Base-by-base conservation (phyloP, 2,797 vertebrate species). In the Dicrostonyx torquatus region DNA sequence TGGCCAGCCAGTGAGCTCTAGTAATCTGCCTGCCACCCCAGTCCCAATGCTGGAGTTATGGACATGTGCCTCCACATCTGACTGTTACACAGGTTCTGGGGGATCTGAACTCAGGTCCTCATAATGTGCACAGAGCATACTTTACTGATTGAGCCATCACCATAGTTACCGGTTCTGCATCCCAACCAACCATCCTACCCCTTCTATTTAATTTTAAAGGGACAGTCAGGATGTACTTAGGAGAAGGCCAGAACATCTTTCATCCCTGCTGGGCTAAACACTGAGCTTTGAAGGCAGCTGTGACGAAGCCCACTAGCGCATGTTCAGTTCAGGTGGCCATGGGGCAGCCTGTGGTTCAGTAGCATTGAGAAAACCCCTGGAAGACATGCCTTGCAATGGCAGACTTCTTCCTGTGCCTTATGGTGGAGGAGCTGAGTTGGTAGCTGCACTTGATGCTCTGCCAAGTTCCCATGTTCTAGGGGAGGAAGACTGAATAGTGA, bases 121-220 rank as follows among this genome's bases (percentile, higher is more conserved):
- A 72, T 17, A 24, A 48, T 29, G 7, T 70, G 6, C 13, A 50
- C 22, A 70, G 66, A 34, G 2, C 4, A 55, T 14, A 68, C 12
- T n/a, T 85, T 50, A n/a, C 15, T 72, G 34, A 40, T 24, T 68
- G 45, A 70, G 45, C 34, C 45, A 37, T 70, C 64, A 12, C 58
- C 58, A 64, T 13, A 64, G 29, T 43, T 45, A 45, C 37, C 79
- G 45, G 37, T 17, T 62, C 26, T 64, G 40, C 2, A 64, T 29
- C 58, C 15, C 26, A 62, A 11, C 40, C 58, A 64, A 29, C 40
- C 58, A 7, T 8, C 78, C 66, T 64, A 24, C 91, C 66, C 18
- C 89, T 90, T 95, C 76, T 75, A 91, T 96, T 66, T 62, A 58
- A 64, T 89, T 90, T 89, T 78, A 34, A 89, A 95, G 78, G 76